Evolutionary conservation across 2,113 vertebrate genomes (phyloP).

Genomic region (Eptatretus burgeri): DNA sequence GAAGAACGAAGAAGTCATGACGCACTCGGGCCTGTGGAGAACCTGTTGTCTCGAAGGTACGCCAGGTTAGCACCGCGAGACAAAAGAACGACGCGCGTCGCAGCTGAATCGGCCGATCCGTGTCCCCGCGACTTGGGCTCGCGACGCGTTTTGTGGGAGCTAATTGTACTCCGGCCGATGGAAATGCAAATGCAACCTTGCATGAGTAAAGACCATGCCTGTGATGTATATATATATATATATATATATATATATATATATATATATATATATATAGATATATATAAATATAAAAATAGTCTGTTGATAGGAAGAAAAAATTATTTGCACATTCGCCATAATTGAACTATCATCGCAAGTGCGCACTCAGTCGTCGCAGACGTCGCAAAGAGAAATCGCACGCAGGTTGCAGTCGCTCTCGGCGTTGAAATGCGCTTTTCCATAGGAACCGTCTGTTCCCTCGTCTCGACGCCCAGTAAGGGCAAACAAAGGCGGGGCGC

Average conservation of each 20-base stretch:
- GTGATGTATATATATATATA: not conserved
- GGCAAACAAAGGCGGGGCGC: too few relatives aligned
- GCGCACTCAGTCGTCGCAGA: not conserved
- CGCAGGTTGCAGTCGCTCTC: too few relatives aligned
- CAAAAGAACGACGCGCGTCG: not conserved
- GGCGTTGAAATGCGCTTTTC: too few relatives aligned
- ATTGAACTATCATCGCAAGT: not conserved
- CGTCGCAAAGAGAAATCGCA: too few relatives aligned
- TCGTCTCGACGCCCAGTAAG: too few relatives aligned
- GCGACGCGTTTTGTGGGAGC: not conserved
- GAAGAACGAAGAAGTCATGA: slow-evolving; percentile 55
- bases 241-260: not conserved
- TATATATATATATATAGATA: not conserved
- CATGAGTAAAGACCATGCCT: not conserved
- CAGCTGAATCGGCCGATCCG: too few relatives aligned
- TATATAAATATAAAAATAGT: not conserved
- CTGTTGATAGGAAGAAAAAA: not conserved
- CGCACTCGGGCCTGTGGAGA: slow-evolving; percentile 63
- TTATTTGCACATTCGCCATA: not conserved
- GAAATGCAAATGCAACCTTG: not conserved
- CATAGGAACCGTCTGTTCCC: too few relatives aligned
- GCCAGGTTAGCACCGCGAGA: not conserved
- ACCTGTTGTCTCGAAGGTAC: slow-evolving; percentile 70
- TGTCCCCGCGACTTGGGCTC: not conserved
- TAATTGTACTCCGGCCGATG: not conserved